Evolutionary conservation across 2,888 invertebrate genomes (phyloP).

Genomic region (Tenthredo amoena): DNA sequence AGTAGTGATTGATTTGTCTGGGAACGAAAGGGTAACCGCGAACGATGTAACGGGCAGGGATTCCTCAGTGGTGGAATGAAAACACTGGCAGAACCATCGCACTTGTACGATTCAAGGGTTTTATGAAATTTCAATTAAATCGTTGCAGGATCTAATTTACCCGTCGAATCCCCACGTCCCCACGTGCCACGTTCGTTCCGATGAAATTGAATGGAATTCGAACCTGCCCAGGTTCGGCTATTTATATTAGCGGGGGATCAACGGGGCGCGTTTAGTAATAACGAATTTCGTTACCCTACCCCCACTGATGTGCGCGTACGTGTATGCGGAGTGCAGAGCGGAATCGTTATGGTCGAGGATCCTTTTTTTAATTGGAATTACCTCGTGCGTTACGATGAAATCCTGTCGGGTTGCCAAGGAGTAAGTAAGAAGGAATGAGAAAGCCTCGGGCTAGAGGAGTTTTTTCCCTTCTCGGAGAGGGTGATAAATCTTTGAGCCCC

Average conservation of each 20-base stretch:
- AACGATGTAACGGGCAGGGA: slow-evolving; percentile 58
- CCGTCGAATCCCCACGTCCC: neutral
- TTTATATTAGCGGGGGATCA: neutral
- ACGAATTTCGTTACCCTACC: slow-evolving; percentile 7
- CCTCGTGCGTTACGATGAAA: slow-evolving; percentile 1
- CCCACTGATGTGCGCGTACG: too few relatives aligned
- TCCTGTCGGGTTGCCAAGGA: neutral
- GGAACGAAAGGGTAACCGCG: slow-evolving; percentile 59
- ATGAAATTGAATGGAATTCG: slow-evolving; percentile 21
- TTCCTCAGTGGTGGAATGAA: slow-evolving; percentile 67
- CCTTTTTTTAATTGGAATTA: slow-evolving; percentile 45
- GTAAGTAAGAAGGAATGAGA: neutral
- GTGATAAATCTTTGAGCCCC: slow-evolving; percentile 59
- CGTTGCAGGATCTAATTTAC: slow-evolving; percentile 59
- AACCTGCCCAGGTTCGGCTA: neutral
- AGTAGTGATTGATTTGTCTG: slow-evolving; percentile 65
- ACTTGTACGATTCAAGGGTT: slow-evolving; percentile 54
- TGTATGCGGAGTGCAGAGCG: neutral
- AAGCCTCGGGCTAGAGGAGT: slow-evolving; percentile 5
- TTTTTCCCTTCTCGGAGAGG: slow-evolving; percentile 54
- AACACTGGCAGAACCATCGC: slow-evolving; percentile 59
- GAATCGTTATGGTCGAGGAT: slow-evolving; percentile 19
- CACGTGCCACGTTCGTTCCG: neutral
- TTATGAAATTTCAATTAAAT: slow-evolving; percentile 73
- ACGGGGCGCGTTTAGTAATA: neutral